Base-by-base conservation (phyloP, 1,140 invertebrate genomes). In the Caenorhabditis remanei region DNA sequence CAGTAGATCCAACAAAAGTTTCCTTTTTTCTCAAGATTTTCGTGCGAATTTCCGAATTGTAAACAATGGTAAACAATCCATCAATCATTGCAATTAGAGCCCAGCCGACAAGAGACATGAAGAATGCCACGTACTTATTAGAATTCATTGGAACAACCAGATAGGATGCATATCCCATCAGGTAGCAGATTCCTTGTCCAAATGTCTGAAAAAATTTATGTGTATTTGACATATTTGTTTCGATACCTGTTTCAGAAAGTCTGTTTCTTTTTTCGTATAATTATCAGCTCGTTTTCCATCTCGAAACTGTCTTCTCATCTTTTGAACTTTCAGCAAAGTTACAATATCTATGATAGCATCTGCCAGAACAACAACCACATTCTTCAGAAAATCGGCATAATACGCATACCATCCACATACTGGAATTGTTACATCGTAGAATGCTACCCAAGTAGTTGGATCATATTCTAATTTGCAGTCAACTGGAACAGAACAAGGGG, bases 301-400 rank as follows among this genome's bases (percentile, higher is more conserved):
- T 71, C 65, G 65, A 71, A 43, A 71, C 41, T 71, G 40, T 46
- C 46, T 71, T 71, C 65, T 46, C 65, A 71, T 46, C 19, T 71
- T 71, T n/a, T 71, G 65, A 46, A 71, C 41, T 46, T 71, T 71
- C 65, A 71, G n/a, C 4, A 71, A 9, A 19, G 65, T 71, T 5
- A 71, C 24, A n/a, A 71, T 19, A 71, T 71, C 65, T 7, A 71
- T 71, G 19, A 71, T 43, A 46, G 41, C 14, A 71, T 71, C 65
- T 43, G 65, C 9, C 8, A 43, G 46, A 46, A 71, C 65, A 11
- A 71, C 40, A 7, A 71, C 16, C 40, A 71, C 5, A 16, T 71
- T 71, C 3, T 71, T 71, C 65, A 71, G 4, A 19, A 71, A 71
- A 21, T 71, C 65, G 2, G 19, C 40, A 8, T 71, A 71, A 24